A percentile compares a stretch with the other conserved stretches of the same genome.
These are phyloP conservation scores for Temnopleurus reevesii DNA, from an alignment of 53 echinoderm and acorn worm genomes.

Conservation along the genomic window DNA sequence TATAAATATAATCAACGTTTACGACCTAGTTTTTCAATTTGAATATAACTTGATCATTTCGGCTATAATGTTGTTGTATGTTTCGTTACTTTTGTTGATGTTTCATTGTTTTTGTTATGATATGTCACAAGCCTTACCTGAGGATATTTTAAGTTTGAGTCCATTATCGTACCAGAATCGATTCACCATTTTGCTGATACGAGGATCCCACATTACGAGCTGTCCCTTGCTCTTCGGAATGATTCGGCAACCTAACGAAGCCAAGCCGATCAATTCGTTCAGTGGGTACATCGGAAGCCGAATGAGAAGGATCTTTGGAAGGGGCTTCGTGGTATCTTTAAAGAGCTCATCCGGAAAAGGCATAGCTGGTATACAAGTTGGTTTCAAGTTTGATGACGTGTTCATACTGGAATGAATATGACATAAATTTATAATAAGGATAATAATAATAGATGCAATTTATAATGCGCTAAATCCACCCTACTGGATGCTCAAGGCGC, in stretches of 20 bases:
- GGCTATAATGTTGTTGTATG: too few relatives aligned
- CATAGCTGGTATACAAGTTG: background rate
- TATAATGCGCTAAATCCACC: too few relatives aligned
- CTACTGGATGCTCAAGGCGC: too few relatives aligned
- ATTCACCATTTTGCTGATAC: background rate
- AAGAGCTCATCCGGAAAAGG: background rate
- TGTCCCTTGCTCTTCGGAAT: background rate
- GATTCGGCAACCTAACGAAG: constrained; percentile 12
- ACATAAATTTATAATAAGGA: background rate
- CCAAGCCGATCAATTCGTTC: background rate
- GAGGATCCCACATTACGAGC: constrained; percentile 5
- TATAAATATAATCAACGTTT: too few relatives aligned
- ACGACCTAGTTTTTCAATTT: too few relatives aligned
- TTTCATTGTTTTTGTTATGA: background rate
- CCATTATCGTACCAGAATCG: constrained; percentile 20
- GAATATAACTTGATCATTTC: too few relatives aligned
- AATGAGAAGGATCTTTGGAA: constrained; percentile 4
- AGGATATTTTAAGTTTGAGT: background rate
- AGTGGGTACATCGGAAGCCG: constrained; percentile 30
- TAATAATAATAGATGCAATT: too few relatives aligned
- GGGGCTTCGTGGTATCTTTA: background rate
- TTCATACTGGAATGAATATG: background rate
- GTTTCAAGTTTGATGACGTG: background rate
- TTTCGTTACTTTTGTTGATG: background rate
- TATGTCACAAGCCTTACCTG: background rate